Evolutionary conservation across 2,888 invertebrate genomes (phyloP).

Genomic region (Hydropsyche betteni): DNA sequence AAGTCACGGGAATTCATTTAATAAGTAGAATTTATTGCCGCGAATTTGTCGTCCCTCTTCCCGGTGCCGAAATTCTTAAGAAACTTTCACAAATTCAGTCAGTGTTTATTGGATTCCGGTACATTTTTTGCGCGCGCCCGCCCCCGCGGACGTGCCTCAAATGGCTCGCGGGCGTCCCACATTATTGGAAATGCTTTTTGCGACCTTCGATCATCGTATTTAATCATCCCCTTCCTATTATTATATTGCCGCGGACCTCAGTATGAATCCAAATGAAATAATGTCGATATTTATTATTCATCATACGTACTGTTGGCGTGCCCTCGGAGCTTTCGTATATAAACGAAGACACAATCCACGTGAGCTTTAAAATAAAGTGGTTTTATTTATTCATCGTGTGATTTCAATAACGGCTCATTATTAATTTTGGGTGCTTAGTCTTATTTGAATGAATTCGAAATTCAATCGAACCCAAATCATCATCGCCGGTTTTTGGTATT

Average conservation of each 20-base stretch:
- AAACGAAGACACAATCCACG: too few species aligned
- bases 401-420: too few species aligned
- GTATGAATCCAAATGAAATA: slow-evolving; percentile 29
- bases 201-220: slow-evolving; percentile 33
- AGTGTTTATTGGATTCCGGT: slow-evolving; percentile 49
- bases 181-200: slow-evolving; percentile 33
- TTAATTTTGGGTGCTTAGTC: too few species aligned
- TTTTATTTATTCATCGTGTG: too few species aligned
- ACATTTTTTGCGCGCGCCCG: slow-evolving; percentile 35
- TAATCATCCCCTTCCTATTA: slow-evolving; percentile 31
- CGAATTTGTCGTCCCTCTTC: slow-evolving; percentile 47
- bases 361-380: too few species aligned
- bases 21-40: slow-evolving; percentile 51
- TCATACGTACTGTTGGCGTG: neutral
- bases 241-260: slow-evolving; percentile 29
- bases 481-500: too few species aligned
- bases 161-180: slow-evolving; percentile 23
- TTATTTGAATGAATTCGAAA: neutral
- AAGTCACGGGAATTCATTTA: slow-evolving; percentile 50
- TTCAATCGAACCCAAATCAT: too few species aligned
- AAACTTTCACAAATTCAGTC: slow-evolving; percentile 49
- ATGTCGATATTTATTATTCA: slow-evolving; percentile 29
- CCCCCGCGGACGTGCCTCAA: slow-evolving; percentile 25
- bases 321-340: too few species aligned
- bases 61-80: slow-evolving; percentile 38